Base-by-base conservation (phyloP, 2,888 invertebrate species). In the Cantharis rustica region DNA sequence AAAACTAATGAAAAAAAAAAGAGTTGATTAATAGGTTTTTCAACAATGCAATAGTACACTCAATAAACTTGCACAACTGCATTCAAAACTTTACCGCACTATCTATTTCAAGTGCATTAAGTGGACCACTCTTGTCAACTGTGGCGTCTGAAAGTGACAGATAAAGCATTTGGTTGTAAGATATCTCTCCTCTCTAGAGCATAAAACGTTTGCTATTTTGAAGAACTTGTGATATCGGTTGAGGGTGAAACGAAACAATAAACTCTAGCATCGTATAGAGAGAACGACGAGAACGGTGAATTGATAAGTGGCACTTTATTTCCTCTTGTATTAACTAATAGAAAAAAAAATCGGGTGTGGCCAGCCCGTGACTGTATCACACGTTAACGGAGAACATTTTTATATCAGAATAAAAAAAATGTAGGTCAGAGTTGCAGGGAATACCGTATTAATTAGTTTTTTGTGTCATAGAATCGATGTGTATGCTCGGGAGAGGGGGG, bases 91-190 rank as follows among this genome's bases (percentile, higher is more conserved):
- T 74, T 61, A 61, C 26, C 64, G 47, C 7, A 26, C 64, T 74
- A 74, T 74, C 63, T 64, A 74, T 74, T 69, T 69, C 63, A 64
- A 73, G 74, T 74, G 64, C 69, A 47, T 74, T 74, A 74, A 74
- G 74, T 74, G 69, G 74, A 63, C 70, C 69, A 74, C 70, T 74
- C 69, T 64, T 64, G 74, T 74, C 74, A 63, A 69, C 63, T 16
- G 70, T 11, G 16, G 47, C 62, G 74, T 69, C 74, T 74, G 74
- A 62, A 69, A 64, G 64, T 74, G 74, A 47, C 74, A 74, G 74
- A 74, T 74, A 74, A 74, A 74, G 69, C 64, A 64, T 61, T 15
- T 47, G 62, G 74, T 64, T 70, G 64, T 64, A 70, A 74, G 74
- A 69, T 74, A 73, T 69, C 74, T 74, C 61, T 64, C 10, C 69